These are phyloP conservation scores for Hippoglossus hippoglossus DNA, from an alignment of 2,797 vertebrate genomes.

Conservation along the genomic window DNA sequence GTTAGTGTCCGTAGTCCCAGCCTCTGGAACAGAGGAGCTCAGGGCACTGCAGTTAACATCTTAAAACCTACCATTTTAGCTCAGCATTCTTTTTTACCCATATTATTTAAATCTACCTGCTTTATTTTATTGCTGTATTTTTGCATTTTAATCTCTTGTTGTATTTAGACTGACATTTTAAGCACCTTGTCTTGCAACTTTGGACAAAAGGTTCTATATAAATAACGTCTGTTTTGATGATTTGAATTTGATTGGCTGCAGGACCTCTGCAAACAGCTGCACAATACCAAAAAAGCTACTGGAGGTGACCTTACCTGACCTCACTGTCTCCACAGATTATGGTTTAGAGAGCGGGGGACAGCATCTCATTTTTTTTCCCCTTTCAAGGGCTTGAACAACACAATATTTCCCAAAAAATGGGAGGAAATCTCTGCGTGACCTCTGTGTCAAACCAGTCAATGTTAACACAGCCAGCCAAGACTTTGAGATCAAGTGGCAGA, in stretches of 20 bases:
- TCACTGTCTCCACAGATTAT: conserved; percentile 1
- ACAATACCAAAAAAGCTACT: conserved; percentile 7
- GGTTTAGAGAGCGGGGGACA: conserved; percentile 1
- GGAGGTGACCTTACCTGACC: conserved; percentile 18
- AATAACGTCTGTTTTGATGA: no score
- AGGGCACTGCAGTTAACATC: no score
- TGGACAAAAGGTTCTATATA: no score
- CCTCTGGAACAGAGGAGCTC: no score
- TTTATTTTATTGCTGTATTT: no score
- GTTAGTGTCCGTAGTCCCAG: no score
- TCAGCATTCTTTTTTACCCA: no score
- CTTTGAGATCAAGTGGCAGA: conserved; percentile 33
- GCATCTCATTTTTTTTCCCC: neutral
- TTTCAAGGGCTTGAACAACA: neutral
- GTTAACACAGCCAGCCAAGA: conserved; percentile 29
- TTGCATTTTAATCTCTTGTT: no score
- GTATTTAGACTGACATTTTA: no score
- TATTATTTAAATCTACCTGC: no score
- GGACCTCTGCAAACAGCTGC: conserved; percentile 3
- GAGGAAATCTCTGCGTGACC: conserved; percentile 32
- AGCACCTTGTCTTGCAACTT: no score
- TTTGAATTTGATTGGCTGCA: neutral
- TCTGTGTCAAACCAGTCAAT: conserved; percentile 34
- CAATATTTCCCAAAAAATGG: conserved; percentile 21
- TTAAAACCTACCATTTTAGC: no score